phyloP scores from a whole-genome alignment of 2,113 vertebrate genomes.

The Cebidichthys violaceus region DNA sequence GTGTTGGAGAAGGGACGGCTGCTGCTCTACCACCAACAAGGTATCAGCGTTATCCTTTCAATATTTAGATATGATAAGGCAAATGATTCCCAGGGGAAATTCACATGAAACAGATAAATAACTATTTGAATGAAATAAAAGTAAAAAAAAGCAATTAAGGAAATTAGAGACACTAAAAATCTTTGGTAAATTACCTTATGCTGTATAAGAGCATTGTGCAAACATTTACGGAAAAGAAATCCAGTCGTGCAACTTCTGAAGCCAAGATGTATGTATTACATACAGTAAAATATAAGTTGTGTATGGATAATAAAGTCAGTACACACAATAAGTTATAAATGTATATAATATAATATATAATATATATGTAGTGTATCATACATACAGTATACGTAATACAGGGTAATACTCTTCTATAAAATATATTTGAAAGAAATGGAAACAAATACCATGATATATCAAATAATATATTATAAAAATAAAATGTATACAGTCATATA shows the following conservation, averaged over 20 bases:
- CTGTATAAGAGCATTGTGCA: not conserved
- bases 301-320: not conserved
- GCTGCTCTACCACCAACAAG: slow-evolving; percentile 75
- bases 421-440: not conserved
- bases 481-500: not conserved
- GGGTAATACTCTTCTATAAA: not conserved
- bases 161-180: not conserved
- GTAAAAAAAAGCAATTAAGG: not conserved
- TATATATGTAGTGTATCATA: not conserved
- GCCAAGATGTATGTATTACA: not conserved
- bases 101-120: not conserved
- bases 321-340: not conserved
- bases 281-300: not conserved
- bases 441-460: not conserved
- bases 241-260: not conserved
- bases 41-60: slow-evolving; percentile 31
- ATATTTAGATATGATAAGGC: not conserved
- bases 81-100: not conserved
- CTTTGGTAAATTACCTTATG: not conserved
- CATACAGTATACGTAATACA: not conserved
- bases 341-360: not conserved
- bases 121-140: not conserved
- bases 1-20: slow-evolving; percentile 73
- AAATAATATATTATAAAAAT: not conserved
- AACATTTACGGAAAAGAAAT: not conserved